Evolutionary conservation across 1,140 invertebrate species (phyloP), one percentile per base, ranked within the genome.

Genomic region (Drosophila serrata): DNA sequence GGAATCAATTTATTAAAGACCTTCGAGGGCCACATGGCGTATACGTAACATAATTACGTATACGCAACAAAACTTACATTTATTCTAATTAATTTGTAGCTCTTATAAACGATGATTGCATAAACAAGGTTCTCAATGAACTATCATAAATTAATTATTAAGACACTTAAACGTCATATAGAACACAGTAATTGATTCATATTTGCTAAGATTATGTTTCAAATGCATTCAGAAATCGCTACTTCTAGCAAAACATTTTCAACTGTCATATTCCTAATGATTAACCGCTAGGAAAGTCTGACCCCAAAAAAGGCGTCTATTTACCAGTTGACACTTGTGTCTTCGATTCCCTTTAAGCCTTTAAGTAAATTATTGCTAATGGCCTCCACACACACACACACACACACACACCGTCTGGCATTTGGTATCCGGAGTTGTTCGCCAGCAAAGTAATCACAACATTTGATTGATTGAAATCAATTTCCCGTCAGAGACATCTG

Each of bases 381-480:
- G 85, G 85, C 70, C 62, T 69, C 51, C 84, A 82, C 68, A 61
- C 51, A 87, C 49, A 35, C n/a, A n/a, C 84, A 82, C 68, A 61
- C 51, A 87, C 49, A 35, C 84, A 82, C 68, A 61, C 51, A 87
- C 49, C 35, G 61, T 53, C 35, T 65, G 56, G 40, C 35, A 29
- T 24, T 45, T 45, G 42, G n/a, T 17, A 69, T 35, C 22, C 37
- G 37, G 43, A 48, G 13, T 60, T 64, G 82, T 74, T 81, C 46
- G 55, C 40, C 40, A 79, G 74, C 80, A 90, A 88, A 85, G 85
- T 90, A 90, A 90, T 90, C 85, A 90, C 85, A 90, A 85, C 75
- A 90, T 90, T 90, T 90, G 85, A 90, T 90, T 90, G 85, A 90
- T 90, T 90, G 85, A 90, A 90, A 90, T 85, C 85, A 90, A 90